A percentile compares a stretch with the other conserved stretches of the same genome.
phyloP scores from a whole-genome alignment of 2,888 invertebrate genomes.

The Erebia ligea region DNA sequence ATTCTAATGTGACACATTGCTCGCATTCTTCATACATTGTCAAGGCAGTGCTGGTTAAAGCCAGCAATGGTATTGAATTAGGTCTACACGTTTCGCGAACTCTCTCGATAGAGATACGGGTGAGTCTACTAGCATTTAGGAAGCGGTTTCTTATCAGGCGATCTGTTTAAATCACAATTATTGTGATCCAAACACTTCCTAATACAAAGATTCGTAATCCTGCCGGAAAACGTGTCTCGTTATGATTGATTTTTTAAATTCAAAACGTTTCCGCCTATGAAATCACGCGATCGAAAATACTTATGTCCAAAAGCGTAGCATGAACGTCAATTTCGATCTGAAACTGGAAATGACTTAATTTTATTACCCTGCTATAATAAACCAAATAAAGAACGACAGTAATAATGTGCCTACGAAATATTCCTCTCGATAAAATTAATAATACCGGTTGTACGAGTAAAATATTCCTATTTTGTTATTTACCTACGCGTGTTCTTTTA shows the following conservation, averaged over 20 bases:
- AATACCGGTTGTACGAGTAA: conserved; percentile 16
- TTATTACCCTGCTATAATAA: conserved; percentile 43
- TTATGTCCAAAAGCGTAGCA: conserved; percentile 49
- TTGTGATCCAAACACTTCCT: conserved; percentile 71
- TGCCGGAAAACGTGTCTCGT: conserved; percentile 65
- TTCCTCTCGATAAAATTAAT: conserved; percentile 29
- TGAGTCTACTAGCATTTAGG: conserved; percentile 55
- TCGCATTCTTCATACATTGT: conserved; percentile 45
- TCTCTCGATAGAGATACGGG: conserved; percentile 6
- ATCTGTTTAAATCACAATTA: conserved; percentile 63
- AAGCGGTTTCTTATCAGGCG: conserved; percentile 72
- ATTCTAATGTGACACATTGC: conserved; percentile 51
- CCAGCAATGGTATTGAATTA: conserved; percentile 53
- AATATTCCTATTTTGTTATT: conserved; percentile 17
- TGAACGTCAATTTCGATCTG: conserved; percentile 47
- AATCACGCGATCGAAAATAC: conserved; percentile 60
- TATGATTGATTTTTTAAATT: conserved; percentile 44
- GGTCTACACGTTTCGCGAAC: background rate
- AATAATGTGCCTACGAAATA: conserved; percentile 22
- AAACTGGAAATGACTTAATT: conserved; percentile 45
- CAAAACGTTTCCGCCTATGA: conserved; percentile 71
- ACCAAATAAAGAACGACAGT: conserved; percentile 29
- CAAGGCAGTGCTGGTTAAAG: conserved; percentile 40
- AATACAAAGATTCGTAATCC: conserved; percentile 66
- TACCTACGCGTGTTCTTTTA: conserved; percentile 13